phyloP scores from a whole-genome alignment of 2,888 invertebrate species.

The Platypus cylindrus region DNA sequence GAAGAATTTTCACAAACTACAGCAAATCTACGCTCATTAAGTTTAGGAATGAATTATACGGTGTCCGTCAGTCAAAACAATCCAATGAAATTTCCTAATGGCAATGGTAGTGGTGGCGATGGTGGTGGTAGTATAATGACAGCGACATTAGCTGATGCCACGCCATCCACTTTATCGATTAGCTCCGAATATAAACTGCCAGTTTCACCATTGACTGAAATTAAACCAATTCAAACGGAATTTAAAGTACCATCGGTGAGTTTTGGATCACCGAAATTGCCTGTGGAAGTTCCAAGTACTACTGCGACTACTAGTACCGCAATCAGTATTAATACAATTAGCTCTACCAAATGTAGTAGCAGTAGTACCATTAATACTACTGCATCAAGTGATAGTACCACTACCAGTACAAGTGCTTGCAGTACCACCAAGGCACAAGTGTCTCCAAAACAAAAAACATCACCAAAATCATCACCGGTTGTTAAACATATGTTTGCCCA shows the following conservation, averaged over 20 bases:
- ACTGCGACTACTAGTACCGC: constrained; percentile 4
- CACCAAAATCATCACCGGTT: constrained; percentile 24
- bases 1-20: constrained; percentile 16
- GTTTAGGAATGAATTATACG: constrained; percentile 32
- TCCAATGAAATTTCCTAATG: constrained; percentile 14
- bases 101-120: constrained; percentile 13
- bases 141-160: no score
- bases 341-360: no score
- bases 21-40: constrained; percentile 25
- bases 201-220: constrained; percentile 11
- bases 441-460: constrained; percentile 20
- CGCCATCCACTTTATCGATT: background rate
- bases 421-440: no score
- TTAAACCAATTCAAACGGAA: constrained; percentile 10
- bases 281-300: constrained; percentile 7
- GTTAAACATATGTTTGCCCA: constrained; percentile 23
- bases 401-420: no score
- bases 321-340: no score
- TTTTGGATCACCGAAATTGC: constrained; percentile 11
- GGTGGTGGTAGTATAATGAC: background rate
- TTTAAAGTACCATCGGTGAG: constrained; percentile 15
- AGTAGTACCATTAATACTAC: no score
- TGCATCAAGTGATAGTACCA: no score
- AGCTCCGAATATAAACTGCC: constrained; percentile 12
- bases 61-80: constrained; percentile 26